These are phyloP conservation scores for Distichodus sexfasciatus DNA, from an alignment of 2,797 vertebrate species.

Conservation along the genomic window DNA sequence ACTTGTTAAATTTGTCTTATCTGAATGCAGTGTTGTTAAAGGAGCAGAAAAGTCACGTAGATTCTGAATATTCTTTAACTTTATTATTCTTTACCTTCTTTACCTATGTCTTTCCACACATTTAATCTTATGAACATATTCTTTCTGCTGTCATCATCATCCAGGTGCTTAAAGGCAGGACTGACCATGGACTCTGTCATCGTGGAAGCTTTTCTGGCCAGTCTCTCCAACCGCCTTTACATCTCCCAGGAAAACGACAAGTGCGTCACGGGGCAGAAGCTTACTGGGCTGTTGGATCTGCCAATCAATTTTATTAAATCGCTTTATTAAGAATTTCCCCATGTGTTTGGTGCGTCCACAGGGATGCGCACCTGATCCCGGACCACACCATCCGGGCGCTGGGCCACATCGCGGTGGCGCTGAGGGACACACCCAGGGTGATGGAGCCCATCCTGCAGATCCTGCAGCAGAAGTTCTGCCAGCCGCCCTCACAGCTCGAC, in stretches of 20 bases:
- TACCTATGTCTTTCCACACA: too few relatives aligned
- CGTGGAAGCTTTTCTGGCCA: slow-evolving; percentile 95
- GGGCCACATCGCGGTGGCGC: slow-evolving; percentile 92
- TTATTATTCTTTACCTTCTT: too few relatives aligned
- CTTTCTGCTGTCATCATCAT: too few relatives aligned
- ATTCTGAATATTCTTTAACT: too few relatives aligned
- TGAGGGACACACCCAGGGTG: slow-evolving; percentile 93
- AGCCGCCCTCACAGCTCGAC: slow-evolving; percentile 93
- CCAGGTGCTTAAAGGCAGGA: slow-evolving; percentile 92
- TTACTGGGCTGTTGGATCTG: not conserved
- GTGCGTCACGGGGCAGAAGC: slow-evolving; percentile 64
- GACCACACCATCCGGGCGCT: slow-evolving; percentile 96
- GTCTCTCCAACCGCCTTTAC: slow-evolving; percentile 95
- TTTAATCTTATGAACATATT: too few relatives aligned
- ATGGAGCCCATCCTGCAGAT: slow-evolving; percentile 99
- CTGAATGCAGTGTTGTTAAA: too few relatives aligned
- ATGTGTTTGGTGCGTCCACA: slow-evolving; percentile 59
- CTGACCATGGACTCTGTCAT: slow-evolving; percentile 91
- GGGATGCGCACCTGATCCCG: slow-evolving; percentile 94
- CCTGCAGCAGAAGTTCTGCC: slow-evolving; percentile 98
- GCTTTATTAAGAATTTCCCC: too few relatives aligned
- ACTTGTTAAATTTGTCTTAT: too few relatives aligned
- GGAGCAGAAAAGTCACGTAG: too few relatives aligned
- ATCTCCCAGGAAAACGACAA: slow-evolving; percentile 98
- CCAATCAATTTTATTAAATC: too few relatives aligned